Evolutionary conservation across 2,888 invertebrate genomes (phyloP).

Genomic region (Dolichopus griseipennis): DNA sequence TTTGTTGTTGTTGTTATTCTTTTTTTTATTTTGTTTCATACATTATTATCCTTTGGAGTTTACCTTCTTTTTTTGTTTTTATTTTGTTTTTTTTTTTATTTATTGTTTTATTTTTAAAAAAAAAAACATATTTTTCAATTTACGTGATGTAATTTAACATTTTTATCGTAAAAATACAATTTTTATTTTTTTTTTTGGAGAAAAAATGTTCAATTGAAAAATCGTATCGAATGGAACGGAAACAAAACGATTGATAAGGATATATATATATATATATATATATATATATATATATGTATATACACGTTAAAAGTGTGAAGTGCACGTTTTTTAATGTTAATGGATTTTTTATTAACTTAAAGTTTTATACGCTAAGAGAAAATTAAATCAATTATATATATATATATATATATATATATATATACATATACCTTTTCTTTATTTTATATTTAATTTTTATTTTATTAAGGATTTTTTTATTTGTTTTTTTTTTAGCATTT

Average conservation of each 20-base stretch:
- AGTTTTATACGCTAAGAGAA: neutral
- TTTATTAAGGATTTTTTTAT: neutral
- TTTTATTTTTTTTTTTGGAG: neutral
- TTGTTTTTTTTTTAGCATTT: neutral
- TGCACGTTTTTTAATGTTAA: neutral
- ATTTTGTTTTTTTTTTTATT: neutral
- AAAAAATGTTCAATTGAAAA: neutral
- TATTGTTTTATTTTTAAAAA: too few species aligned
- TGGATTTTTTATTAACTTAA: slow-evolving; percentile 2
- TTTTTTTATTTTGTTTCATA: neutral
- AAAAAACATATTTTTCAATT: too few species aligned
- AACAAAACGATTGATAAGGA: neutral
- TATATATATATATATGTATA: too few species aligned
- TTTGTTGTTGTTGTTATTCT: neutral
- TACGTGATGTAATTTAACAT: neutral
- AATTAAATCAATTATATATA: neutral
- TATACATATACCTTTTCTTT: neutral
- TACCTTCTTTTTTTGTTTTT: neutral
- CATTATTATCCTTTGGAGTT: neutral
- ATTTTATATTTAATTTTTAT: neutral
- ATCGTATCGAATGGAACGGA: too few species aligned
- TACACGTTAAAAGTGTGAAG: neutral
- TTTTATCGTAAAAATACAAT: too few species aligned
- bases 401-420: too few species aligned
- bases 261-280: too few species aligned